Conservation (phyloP, 2,797 vertebrate genomes). For the Lates japonicus region DNA sequence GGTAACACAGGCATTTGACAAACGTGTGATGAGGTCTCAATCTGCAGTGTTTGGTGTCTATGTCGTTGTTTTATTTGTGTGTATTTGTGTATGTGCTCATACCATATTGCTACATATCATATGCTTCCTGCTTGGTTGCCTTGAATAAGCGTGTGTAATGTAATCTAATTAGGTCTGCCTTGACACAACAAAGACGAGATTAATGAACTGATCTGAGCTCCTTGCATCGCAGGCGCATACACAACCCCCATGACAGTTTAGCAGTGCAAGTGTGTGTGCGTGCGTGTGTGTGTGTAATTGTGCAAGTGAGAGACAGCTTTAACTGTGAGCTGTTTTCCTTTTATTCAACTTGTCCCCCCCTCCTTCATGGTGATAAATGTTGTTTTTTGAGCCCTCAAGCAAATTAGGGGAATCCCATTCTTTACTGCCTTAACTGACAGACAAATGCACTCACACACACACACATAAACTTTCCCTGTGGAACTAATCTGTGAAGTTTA, state of each 20-base stretch:
- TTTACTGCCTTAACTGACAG: constrained; percentile 10
- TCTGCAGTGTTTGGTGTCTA: constrained; percentile 15
- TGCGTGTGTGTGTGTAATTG: background rate
- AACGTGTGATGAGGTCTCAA: constrained; percentile 16
- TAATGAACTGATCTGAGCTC: constrained; percentile 51
- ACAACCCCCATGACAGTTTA: constrained; percentile 7
- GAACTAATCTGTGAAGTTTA: constrained; percentile 49
- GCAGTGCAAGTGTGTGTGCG: background rate
- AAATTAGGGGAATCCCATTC: constrained; percentile 36
- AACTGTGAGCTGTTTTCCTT: constrained; percentile 35
- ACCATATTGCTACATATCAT: constrained; percentile 27
- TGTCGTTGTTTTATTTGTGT: constrained; percentile 2
- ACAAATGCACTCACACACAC: constrained; percentile 4
- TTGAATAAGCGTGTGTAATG: constrained; percentile 42
- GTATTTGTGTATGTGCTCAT: background rate
- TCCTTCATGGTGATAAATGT: constrained; percentile 39
- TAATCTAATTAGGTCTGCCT: constrained; percentile 66
- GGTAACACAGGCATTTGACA: constrained; percentile 27
- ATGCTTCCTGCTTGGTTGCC: constrained; percentile 43
- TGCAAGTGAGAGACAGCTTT: constrained; percentile 36
- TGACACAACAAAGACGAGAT: constrained; percentile 58
- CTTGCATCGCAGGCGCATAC: background rate
- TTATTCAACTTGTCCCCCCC: constrained; percentile 36
- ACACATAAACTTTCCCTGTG: background rate
- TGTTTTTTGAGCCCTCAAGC: constrained; percentile 44